Evolutionary conservation across 1,140 invertebrate species (phyloP).

Genomic region (Periplaneta americana): DNA sequence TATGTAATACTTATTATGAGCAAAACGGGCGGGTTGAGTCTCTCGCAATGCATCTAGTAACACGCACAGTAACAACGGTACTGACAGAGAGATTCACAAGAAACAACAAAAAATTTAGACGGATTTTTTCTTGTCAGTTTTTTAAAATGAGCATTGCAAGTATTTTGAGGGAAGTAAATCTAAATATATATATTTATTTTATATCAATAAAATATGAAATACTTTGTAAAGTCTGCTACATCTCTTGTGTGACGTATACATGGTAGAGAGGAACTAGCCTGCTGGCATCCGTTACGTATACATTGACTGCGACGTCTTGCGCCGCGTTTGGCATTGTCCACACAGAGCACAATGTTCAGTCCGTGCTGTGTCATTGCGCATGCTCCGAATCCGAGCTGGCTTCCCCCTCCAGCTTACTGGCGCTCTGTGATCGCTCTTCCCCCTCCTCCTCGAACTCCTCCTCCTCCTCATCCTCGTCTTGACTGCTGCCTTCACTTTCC

Average conservation of each 20-base stretch:
- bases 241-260: not conserved
- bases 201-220: not conserved
- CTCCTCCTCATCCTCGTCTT: constrained; percentile 13
- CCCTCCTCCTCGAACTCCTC: constrained; percentile 11
- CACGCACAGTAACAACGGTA: not conserved
- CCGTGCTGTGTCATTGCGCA: not conserved
- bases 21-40: not conserved
- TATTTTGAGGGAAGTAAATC: not conserved
- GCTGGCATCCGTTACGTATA: not conserved
- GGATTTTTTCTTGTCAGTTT: not conserved
- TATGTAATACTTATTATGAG: not conserved
- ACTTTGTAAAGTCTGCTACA: not conserved
- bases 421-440: not conserved
- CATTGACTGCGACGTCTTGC: not conserved
- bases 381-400: not conserved
- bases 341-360: not conserved
- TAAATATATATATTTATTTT: not conserved
- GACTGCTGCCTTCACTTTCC: constrained; percentile 19
- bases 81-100: no score
- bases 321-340: not conserved
- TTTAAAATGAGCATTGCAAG: not conserved
- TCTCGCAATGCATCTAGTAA: not conserved
- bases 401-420: not conserved
- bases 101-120: not conserved
- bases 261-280: not conserved